Evolutionary conservation across 2,888 invertebrate genomes (phyloP).

Genomic region (Apocheima hispidaria): DNA sequence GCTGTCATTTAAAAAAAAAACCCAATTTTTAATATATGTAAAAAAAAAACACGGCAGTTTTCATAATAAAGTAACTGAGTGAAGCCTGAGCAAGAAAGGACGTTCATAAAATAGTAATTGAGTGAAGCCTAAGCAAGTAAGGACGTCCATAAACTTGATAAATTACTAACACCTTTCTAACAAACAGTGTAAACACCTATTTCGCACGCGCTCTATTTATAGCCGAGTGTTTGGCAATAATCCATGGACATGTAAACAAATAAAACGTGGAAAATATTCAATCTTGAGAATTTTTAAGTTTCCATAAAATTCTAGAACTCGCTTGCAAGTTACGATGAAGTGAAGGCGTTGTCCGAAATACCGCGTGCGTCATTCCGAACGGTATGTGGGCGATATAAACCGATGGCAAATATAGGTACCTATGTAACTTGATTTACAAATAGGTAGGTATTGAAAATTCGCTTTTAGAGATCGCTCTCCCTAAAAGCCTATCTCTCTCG

Average conservation of each 20-base stretch:
- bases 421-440: conserved; percentile 7
- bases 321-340: conserved; percentile 10
- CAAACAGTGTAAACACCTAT: conserved; percentile 49
- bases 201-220: conserved; percentile 60
- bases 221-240: conserved; percentile 58
- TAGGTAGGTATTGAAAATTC: background rate
- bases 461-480: too few relatives aligned
- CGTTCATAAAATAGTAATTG: too few relatives aligned
- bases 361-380: conserved; percentile 20
- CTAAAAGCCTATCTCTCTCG: too few relatives aligned
- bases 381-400: conserved; percentile 22
- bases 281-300: background rate
- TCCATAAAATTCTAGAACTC: conserved; percentile 12
- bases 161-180: conserved; percentile 38
- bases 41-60: too few relatives aligned
- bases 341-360: conserved; percentile 8
- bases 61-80: too few relatives aligned
- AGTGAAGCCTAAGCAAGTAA: too few relatives aligned
- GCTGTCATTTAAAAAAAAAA: too few relatives aligned
- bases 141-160: conserved; percentile 52
- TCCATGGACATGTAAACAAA: conserved; percentile 59
- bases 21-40: too few relatives aligned
- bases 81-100: too few relatives aligned
- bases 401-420: conserved; percentile 8
- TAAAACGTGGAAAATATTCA: conserved; percentile 26